phyloP scores from a whole-genome alignment of 2,797 vertebrate species.

The Prionace glauca region DNA sequence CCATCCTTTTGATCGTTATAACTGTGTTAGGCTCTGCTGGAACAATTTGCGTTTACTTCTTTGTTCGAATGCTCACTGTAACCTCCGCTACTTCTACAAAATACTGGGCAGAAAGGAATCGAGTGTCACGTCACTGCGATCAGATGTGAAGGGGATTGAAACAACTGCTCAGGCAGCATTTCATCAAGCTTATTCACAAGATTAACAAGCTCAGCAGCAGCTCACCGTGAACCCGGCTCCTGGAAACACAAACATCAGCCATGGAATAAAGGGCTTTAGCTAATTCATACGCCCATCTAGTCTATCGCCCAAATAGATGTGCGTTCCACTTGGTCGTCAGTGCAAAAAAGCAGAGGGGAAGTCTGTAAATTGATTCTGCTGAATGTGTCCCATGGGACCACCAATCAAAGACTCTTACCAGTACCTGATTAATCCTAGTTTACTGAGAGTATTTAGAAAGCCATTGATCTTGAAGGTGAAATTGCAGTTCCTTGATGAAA shows the following conservation, averaged over 20 bases:
- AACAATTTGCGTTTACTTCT: too few species aligned
- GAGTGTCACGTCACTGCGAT: background rate
- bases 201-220: background rate
- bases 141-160: background rate
- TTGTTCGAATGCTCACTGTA: background rate
- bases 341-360: background rate
- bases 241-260: background rate
- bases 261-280: background rate
- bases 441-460: background rate
- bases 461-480: constrained; percentile 23
- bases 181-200: background rate
- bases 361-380: background rate
- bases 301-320: background rate
- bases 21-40: background rate
- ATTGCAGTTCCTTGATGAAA: background rate
- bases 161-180: background rate
- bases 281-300: background rate
- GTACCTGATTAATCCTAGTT: background rate
- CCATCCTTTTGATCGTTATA: background rate
- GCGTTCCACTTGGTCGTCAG: background rate
- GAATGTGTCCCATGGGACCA: background rate
- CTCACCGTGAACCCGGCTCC: background rate
- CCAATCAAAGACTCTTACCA: background rate
- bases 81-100: background rate
- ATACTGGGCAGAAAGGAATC: background rate